Evolutionary conservation across 2,888 invertebrate species (phyloP).

Genomic region (Beris chalybata): DNA sequence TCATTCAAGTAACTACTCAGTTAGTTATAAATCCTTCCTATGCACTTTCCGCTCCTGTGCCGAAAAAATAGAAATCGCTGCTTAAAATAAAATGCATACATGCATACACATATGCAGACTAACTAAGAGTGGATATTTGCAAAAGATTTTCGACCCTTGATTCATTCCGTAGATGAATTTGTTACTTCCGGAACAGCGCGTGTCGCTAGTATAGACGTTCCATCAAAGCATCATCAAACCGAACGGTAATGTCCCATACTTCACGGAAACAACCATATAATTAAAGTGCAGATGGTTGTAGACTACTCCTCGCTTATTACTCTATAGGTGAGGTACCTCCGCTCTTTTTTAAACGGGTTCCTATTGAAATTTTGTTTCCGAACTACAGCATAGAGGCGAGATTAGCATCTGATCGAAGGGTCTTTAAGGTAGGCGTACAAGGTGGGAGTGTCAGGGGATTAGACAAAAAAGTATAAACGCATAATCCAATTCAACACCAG

Average conservation of each 20-base stretch:
- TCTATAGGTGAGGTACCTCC: neutral
- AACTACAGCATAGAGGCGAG: conserved; percentile 16
- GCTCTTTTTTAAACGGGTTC: conserved; percentile 9
- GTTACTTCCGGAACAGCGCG: conserved; percentile 38
- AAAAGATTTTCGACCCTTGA: no score
- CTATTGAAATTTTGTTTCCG: neutral
- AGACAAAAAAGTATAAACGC: conserved; percentile 32
- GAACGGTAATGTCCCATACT: conserved; percentile 27
- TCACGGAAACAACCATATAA: conserved; percentile 37
- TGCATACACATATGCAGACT: no score
- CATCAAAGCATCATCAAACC: conserved; percentile 24
- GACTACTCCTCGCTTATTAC: neutral
- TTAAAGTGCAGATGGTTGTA: conserved; percentile 39
- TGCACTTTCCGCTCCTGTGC: no score
- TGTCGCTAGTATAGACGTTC: conserved; percentile 27
- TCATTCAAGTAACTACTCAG: no score
- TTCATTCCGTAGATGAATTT: conserved; percentile 27
- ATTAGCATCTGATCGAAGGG: conserved; percentile 37
- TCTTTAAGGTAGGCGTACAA: conserved; percentile 34
- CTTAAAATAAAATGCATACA: no score
- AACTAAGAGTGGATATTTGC: no score
- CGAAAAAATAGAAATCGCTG: no score
- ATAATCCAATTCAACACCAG: conserved; percentile 29
- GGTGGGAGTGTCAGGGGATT: conserved; percentile 39
- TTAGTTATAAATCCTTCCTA: no score